These are phyloP conservation scores for Podargus strigoides DNA, from an alignment of 2,797 vertebrate species.

Conservation along the genomic window DNA sequence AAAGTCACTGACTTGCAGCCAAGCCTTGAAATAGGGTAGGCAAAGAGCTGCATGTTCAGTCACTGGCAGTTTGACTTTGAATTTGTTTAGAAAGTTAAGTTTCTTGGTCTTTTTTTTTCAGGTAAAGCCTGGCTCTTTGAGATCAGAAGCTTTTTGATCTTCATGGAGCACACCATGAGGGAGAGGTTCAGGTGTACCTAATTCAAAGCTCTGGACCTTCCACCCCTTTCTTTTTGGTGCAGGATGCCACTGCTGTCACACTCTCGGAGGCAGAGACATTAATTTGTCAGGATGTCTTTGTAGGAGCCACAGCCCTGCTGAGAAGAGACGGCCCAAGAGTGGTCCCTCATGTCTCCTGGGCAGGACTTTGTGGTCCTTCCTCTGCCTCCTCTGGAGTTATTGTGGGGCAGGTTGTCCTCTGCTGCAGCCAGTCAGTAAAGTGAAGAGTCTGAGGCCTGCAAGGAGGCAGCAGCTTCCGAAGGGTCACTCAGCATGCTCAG, in stretches of 20 bases:
- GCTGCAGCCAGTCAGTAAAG: background rate
- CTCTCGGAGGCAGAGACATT: background rate
- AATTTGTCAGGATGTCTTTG: background rate
- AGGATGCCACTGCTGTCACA: background rate
- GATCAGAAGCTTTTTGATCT: background rate
- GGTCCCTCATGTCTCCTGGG: background rate
- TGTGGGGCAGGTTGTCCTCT: background rate
- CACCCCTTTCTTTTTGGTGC: background rate
- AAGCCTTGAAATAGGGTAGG: background rate
- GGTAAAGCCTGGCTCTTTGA: background rate
- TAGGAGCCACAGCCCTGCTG: background rate
- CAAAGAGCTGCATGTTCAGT: background rate
- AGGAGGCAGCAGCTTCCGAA: background rate
- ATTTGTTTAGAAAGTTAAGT: background rate
- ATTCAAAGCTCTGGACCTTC: background rate
- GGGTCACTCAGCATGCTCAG: background rate
- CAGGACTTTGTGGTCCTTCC: background rate
- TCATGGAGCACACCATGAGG: background rate
- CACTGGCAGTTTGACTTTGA: conserved; percentile 4
- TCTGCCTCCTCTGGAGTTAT: background rate
- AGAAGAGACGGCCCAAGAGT: background rate
- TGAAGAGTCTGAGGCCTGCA: background rate
- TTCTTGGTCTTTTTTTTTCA: background rate
- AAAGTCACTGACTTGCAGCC: background rate
- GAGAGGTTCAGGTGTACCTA: background rate